Conservation (phyloP, 2,797 vertebrate genomes). For the Capromys pilorides region DNA sequence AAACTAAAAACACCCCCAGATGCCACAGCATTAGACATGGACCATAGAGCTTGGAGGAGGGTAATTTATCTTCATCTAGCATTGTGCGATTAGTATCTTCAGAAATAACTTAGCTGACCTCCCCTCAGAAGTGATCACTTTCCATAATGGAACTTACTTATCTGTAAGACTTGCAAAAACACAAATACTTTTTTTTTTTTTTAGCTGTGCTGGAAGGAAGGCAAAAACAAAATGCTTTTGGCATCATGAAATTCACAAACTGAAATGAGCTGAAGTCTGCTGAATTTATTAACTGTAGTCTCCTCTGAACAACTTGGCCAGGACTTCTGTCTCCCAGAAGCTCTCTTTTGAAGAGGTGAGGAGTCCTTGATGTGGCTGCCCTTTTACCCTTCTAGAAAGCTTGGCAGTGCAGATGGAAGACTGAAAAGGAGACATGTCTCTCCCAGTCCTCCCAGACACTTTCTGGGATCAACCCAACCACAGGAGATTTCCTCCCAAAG, state of each 20-base stretch:
- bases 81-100: conserved; percentile 4
- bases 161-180: not conserved
- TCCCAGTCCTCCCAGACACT: not conserved
- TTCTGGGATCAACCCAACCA: not conserved
- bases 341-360: not conserved
- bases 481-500: not conserved
- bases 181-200: not conserved
- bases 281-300: not conserved
- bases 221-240: not conserved
- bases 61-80: not conserved
- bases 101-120: conserved; percentile 22
- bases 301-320: not conserved
- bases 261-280: not conserved
- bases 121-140: not conserved
- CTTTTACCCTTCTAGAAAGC: fast-evolving
- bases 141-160: not conserved
- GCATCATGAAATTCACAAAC: not conserved
- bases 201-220: not conserved
- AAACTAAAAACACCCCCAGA: not conserved
- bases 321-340: not conserved
- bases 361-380: not conserved
- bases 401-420: not conserved
- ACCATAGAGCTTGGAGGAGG: not conserved
- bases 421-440: not conserved
- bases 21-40: not conserved